Base-by-base conservation (phyloP, 2,888 invertebrate genomes). In the Melanostoma scalare region DNA sequence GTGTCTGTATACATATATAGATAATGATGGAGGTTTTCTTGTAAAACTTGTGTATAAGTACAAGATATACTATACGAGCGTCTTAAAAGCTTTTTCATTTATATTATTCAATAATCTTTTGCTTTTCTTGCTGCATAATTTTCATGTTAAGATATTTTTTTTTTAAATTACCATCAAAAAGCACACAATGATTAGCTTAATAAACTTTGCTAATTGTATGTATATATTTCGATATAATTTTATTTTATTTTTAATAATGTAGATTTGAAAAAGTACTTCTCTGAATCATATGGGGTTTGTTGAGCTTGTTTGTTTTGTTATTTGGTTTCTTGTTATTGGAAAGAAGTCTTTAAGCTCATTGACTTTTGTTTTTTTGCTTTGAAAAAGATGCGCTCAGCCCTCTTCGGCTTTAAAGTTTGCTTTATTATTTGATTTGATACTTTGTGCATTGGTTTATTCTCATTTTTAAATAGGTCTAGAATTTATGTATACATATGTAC, bases 151-250 rank as follows among this genome's bases (percentile, higher is more conserved):
- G 20, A 20, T 44, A 46, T 10, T 60, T 58, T 68, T 61, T 42
- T 71, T 67, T 77, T 63, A 79, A 75, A 75, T 79, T 84, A 75
- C 79, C 79, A 79, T 79, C 79, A 84, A 84, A 84, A 84, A 84
- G 84, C 84, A 79, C 84, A 84, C 84, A 60, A 78, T 79, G 55
- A 71, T 75, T 79, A 69, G 84, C 84, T 67, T 84, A 84, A 71
- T 79, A 81, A 73, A 73, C 6, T 61, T 71, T 56, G 72, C 77
- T 82, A 82, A 82, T 55, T 82, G 67, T 82, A 72, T 61, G 67
- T 72, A 76, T 56, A 75, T 44, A 65, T 67, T 56, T 56, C 38
- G 46, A 61, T 81, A 20, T 72, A 40, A 77, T 77, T 61, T 68
- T 56, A 67, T 73, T 61, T 52, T 52, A 42, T 36, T 50, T 67